Base-by-base conservation (phyloP, 2,888 invertebrate genomes). In the Drosophila nigricruria region DNA sequence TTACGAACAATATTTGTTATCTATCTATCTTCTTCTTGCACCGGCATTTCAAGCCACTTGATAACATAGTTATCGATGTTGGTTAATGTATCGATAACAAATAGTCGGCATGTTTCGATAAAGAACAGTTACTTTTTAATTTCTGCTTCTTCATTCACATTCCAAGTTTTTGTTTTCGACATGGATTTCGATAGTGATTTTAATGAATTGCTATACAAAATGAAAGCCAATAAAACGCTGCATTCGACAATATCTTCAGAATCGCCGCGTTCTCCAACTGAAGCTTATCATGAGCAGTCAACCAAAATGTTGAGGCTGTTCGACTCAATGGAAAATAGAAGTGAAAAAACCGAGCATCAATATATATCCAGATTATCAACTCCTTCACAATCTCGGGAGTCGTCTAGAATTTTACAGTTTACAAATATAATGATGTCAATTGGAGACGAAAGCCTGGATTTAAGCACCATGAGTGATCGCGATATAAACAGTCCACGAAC, bases 11-110 rank as follows among this genome's bases (percentile, higher is more conserved):
- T 42, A 20, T 49, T 75, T 77, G 72, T 80, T 78, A 75, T 80
- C 80, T 79, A 53, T 80, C 63, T 71, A 42, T 76, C 61, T 68
- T 72, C 72, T 65, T 76, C 81, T 77, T 76, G 38, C 47, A 23
- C 80, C 77, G 80, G 80, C 72, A 66, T 70, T 79, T 79, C 32
- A 65, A 60, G 9, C 54, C 54, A 45, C 16, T 18, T 42, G 63
- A 76, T 65, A 58, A 50, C 65, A 45, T 30, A 14, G 12, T 8
- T 60, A 56, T 54, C 65, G 58, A 64, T 36, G 32, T 20, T 20
- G 12, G 4, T 14, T 14, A 16, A n/a, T n/a, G 5, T 43, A 49
- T 61, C 53, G 68, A 67, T 36, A 38, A 10, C n/a, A 40, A 18
- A n/a, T 52, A 9, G 8, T 12, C 34, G 14, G 3, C 34, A 12